A percentile compares a stretch with the other conserved stretches of the same genome.
phyloP scores from a whole-genome alignment of 2,888 invertebrate species.

The Oxystoma pomonae region DNA sequence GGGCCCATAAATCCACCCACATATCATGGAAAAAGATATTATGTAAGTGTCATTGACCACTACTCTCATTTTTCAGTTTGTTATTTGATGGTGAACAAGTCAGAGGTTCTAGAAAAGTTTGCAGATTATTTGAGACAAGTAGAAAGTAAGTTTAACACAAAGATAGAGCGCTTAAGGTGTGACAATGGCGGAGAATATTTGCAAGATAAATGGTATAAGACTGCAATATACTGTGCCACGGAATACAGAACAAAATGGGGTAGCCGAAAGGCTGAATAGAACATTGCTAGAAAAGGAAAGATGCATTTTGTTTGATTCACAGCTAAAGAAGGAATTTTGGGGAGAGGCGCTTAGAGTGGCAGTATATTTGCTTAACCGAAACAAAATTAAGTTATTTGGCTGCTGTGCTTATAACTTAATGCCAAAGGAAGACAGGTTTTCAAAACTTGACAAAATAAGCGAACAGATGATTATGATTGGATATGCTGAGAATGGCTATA shows the following conservation, averaged over 20 bases:
- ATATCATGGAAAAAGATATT: slow-evolving; percentile 19
- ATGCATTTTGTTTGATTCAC: slow-evolving; percentile 22
- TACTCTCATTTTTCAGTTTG: slow-evolving; percentile 16
- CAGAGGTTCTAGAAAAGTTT: slow-evolving; percentile 18
- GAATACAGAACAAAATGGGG: slow-evolving; percentile 23
- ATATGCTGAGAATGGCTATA: too few relatives aligned
- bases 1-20: slow-evolving; percentile 17
- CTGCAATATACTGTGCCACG: too few relatives aligned
- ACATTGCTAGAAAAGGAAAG: slow-evolving; percentile 23
- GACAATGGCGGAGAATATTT: slow-evolving; percentile 23
- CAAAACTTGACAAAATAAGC: slow-evolving; percentile 35
- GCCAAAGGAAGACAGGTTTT: slow-evolving; percentile 22
- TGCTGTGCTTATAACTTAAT: slow-evolving; percentile 29
- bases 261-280: slow-evolving; percentile 19
- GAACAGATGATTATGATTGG: slow-evolving; percentile 27
- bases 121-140: slow-evolving; percentile 13
- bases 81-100: slow-evolving; percentile 11
- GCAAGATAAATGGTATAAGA: slow-evolving; percentile 19
- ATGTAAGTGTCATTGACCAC: slow-evolving; percentile 19
- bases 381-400: slow-evolving; percentile 35
- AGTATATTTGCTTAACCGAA: slow-evolving; percentile 16
- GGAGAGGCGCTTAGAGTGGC: slow-evolving; percentile 19
- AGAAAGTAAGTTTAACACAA: slow-evolving; percentile 13
- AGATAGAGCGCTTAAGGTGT: slow-evolving; percentile 14
- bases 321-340: slow-evolving; percentile 19